Conservation (phyloP, 2,113 vertebrate species). For the Tinamus guttatus region DNA sequence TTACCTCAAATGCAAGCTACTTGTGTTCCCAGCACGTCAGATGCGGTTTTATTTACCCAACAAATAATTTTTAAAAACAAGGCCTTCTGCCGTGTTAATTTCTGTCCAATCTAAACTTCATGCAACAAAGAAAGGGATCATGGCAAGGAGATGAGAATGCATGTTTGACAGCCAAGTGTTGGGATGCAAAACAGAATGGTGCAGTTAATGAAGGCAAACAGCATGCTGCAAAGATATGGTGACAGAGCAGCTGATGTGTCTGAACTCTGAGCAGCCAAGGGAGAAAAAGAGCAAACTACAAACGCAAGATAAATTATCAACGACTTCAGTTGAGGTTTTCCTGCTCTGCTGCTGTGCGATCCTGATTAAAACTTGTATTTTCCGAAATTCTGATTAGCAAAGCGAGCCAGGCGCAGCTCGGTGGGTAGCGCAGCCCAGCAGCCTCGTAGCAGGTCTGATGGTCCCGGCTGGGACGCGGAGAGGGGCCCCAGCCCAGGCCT, state of each 20-base stretch:
- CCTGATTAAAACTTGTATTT: not conserved
- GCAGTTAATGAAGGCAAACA: not conserved
- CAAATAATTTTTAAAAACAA: not conserved
- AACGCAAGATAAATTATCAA: not conserved
- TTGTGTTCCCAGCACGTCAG: not conserved
- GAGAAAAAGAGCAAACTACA: not conserved
- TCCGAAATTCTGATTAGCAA: not conserved
- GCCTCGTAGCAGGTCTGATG: too few species aligned
- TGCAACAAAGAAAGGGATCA: not conserved
- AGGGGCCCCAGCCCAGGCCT: not conserved
- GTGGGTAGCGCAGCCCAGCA: not conserved
- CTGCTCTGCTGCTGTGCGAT: not conserved
- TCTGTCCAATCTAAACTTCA: not conserved
- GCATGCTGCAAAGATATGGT: not conserved
- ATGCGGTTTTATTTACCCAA: not conserved
- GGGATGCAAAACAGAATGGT: not conserved
- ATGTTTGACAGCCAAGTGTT: too few species aligned
- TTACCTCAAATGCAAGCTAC: not conserved
- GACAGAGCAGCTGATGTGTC: not conserved
- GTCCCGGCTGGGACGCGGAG: not conserved
- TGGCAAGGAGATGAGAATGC: not conserved
- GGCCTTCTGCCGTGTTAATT: not conserved
- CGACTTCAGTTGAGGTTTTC: slow-evolving; percentile 52
- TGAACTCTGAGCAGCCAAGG: not conserved
- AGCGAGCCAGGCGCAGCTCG: not conserved